A percentile compares a stretch with the other conserved stretches of the same genome.
Evolutionary conservation across 2,113 vertebrate genomes (phyloP).

Genomic region (Hiodon tergisus): DNA sequence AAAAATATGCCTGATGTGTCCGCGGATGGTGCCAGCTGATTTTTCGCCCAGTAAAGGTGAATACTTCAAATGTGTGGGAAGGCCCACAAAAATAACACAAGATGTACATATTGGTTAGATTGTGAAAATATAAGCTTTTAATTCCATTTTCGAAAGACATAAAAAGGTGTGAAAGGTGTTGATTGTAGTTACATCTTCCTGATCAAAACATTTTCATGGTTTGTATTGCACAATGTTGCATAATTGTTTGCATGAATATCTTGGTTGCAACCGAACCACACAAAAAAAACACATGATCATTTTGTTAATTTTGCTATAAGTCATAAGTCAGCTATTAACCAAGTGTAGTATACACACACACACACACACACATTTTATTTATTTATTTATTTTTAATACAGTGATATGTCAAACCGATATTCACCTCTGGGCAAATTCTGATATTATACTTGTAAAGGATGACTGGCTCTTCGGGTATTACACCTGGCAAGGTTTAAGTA

Average conservation of each 20-base stretch:
- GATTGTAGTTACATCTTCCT: background rate
- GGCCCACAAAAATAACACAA: background rate
- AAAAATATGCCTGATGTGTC: conserved; percentile 21
- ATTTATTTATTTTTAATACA: too few relatives aligned
- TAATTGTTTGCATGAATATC: background rate
- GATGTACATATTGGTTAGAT: too few relatives aligned
- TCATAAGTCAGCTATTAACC: too few relatives aligned
- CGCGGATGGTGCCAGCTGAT: background rate
- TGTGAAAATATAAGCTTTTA: background rate
- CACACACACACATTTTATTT: too few relatives aligned
- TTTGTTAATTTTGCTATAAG: too few relatives aligned
- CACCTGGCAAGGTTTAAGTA: background rate
- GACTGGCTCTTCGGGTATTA: background rate
- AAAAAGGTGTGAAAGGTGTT: too few relatives aligned
- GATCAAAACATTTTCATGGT: background rate
- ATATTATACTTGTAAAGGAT: too few relatives aligned
- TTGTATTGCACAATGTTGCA: background rate
- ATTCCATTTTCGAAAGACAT: background rate
- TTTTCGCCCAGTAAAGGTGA: background rate
- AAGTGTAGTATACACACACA: too few relatives aligned
- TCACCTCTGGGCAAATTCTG: too few relatives aligned
- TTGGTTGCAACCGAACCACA: too few relatives aligned
- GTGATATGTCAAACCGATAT: too few relatives aligned
- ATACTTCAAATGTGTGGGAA: background rate
- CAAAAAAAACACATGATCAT: too few relatives aligned